phyloP scores from a whole-genome alignment of 2,888 invertebrate genomes.

The Xestia ashworthii region DNA sequence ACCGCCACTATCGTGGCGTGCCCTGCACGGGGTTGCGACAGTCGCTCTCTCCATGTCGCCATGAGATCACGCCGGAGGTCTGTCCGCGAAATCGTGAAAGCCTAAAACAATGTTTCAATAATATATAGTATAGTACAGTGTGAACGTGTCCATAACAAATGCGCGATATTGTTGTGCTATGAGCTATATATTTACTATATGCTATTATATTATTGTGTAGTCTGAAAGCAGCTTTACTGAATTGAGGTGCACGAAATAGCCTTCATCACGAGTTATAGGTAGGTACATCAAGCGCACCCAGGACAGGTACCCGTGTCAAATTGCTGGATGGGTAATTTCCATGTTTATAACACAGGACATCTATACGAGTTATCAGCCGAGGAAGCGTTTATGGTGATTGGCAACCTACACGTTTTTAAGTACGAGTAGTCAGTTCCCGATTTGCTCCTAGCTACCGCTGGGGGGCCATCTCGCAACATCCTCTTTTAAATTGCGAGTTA shows the following conservation, averaged over 20 bases:
- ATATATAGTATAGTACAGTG: no score
- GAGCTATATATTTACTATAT: no score
- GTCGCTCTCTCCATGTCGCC: no score
- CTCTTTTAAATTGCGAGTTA: conserved; percentile 90
- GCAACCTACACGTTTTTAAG: conserved; percentile 55
- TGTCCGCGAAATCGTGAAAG: no score
- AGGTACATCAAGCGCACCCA: neutral
- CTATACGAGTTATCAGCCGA: conserved; percentile 4
- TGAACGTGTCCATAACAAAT: no score
- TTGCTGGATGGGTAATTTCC: conserved; percentile 9
- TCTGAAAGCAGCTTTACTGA: neutral
- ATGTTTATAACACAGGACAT: neutral
- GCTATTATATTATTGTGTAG: no score
- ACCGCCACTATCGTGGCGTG: no score
- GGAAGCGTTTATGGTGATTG: conserved; percentile 52
- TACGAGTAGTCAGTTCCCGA: conserved; percentile 79
- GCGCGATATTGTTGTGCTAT: no score
- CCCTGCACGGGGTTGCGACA: no score
- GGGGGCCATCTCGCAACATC: conserved; percentile 90
- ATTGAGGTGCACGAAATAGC: neutral
- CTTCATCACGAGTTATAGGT: neutral
- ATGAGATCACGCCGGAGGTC: no score
- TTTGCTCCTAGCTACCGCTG: conserved; percentile 78
- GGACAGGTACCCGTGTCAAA: neutral
- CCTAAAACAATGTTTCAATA: no score